Base-by-base conservation (phyloP, 1,140 invertebrate species). In the Drosophila malerkotliana region DNA sequence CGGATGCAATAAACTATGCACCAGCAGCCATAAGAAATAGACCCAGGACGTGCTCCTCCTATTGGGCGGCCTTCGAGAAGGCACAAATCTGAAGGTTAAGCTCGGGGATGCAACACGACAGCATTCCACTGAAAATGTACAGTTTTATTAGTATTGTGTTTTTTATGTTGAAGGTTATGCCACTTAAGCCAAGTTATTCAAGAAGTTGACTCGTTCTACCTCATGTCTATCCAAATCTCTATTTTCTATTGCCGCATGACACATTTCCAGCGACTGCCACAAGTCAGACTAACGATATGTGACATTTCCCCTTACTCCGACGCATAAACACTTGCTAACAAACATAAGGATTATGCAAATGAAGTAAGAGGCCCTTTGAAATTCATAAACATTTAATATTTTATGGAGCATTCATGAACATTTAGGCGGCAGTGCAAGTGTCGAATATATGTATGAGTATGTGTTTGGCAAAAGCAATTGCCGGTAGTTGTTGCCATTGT, bases 311-410 rank as follows among this genome's bases (percentile, higher is more conserved):
- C 52, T 28, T 10, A 66, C 24, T 26, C 49, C 10, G 28, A 67
- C 24, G 49, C 49, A 67, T 45, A 69, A 55, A 67, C 66, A 67
- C 61, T 68, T 68, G 63, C 57, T 66, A 62, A 58, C 72, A 72
- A 77, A 81, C 78, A 81, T 64, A 63, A 60, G 78, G 78, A 81
- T 81, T 81, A 81, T 81, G 78, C 72, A 81, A 81, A 81, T 81
- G 78, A 80, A 77, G 66, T 67, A 60, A 72, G 59, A 52, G 59
- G 45, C 54, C 57, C 75, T 77, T 81, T 68, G 67, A 81, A 81
- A 81, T 81, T 81, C 78, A 81, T 81, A 81, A 81, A 81, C 78
- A 81, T 81, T 81, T 58, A 77, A 81, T 81, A 81, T 81, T 81
- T 81, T 63, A 81, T 81, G 78, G 53, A 55, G 60, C 72, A 73